Percentiles rank a stretch among this genome's conserved stretches.
phyloP scores from a whole-genome alignment of 2,797 vertebrate species.

The Amazonetta brasiliensis region DNA sequence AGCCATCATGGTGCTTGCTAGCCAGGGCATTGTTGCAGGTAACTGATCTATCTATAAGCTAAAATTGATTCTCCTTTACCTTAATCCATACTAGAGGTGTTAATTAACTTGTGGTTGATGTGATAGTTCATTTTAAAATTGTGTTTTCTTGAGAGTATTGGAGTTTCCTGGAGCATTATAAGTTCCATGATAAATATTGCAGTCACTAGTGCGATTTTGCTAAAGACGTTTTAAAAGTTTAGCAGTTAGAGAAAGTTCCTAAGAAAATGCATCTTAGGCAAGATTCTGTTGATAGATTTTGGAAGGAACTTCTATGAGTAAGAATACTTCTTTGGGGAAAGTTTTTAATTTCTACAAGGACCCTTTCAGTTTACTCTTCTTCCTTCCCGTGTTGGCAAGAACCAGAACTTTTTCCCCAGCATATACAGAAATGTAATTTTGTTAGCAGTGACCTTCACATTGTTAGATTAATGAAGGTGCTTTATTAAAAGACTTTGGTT shows the following conservation, averaged over 20 bases:
- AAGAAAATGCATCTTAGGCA: background rate
- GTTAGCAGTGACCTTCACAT: background rate
- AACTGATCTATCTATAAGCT: background rate
- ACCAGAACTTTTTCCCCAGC: background rate
- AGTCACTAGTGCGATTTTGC: background rate
- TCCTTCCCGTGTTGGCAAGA: background rate
- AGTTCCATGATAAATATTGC: background rate
- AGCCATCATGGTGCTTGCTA: slow-evolving; percentile 93
- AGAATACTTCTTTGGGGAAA: background rate
- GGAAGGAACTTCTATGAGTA: background rate
- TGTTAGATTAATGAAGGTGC: background rate
- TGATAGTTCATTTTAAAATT: background rate
- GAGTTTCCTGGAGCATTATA: background rate
- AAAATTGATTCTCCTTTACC: background rate
- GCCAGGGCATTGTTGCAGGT: slow-evolving; percentile 94
- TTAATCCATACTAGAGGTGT: background rate
- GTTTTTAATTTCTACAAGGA: background rate
- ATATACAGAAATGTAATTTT: background rate
- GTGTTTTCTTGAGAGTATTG: background rate
- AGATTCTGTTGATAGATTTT: background rate
- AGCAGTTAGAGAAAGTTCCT: background rate
- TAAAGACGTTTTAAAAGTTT: background rate
- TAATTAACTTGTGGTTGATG: background rate
- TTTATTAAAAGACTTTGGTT: background rate
- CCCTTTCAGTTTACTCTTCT: background rate